phyloP scores from a whole-genome alignment of 2,888 invertebrate genomes.

The Drosophila barbarae region DNA sequence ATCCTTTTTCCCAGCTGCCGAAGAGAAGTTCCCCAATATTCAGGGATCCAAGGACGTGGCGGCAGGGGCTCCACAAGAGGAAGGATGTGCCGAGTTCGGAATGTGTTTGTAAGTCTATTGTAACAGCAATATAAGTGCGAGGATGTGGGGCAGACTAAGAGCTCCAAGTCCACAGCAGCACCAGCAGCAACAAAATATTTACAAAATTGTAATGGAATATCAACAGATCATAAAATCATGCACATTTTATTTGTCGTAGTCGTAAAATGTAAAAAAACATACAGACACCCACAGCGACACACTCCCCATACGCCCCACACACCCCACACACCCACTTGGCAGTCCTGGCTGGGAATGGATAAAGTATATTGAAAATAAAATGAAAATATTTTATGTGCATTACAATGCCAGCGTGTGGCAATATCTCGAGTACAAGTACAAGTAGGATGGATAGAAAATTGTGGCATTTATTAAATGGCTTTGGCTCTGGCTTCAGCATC shows the following conservation, averaged over 20 bases:
- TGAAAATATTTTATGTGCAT: conserved; percentile 66
- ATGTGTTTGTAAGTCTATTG: conserved; percentile 69
- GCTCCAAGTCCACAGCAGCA: conserved; percentile 31
- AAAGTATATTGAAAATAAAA: conserved; percentile 68
- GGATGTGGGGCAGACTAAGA: conserved; percentile 36
- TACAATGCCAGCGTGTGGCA: conserved; percentile 66
- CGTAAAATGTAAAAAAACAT: conserved; percentile 58
- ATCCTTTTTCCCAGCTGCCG: conserved; percentile 52
- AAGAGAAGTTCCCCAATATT: conserved; percentile 25
- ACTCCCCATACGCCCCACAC: not conserved
- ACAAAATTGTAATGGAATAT: conserved; percentile 75
- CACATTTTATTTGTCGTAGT: conserved; percentile 74
- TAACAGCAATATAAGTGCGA: conserved; percentile 55
- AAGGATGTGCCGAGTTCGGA: conserved; percentile 42
- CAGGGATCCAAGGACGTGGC: not conserved
- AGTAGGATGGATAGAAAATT: conserved; percentile 56
- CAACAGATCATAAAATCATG: conserved; percentile 75
- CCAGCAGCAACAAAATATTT: conserved; percentile 69
- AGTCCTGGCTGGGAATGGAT: conserved; percentile 47
- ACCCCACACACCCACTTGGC: conserved; percentile 8
- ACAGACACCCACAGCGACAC: conserved; percentile 5
- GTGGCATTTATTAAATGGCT: conserved; percentile 72
- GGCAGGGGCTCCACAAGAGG: not conserved
- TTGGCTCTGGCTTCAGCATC: conserved; percentile 46
- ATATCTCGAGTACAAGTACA: conserved; percentile 42